Conservation (phyloP, 1,140 invertebrate genomes). For the Penaeus chinensis region DNA sequence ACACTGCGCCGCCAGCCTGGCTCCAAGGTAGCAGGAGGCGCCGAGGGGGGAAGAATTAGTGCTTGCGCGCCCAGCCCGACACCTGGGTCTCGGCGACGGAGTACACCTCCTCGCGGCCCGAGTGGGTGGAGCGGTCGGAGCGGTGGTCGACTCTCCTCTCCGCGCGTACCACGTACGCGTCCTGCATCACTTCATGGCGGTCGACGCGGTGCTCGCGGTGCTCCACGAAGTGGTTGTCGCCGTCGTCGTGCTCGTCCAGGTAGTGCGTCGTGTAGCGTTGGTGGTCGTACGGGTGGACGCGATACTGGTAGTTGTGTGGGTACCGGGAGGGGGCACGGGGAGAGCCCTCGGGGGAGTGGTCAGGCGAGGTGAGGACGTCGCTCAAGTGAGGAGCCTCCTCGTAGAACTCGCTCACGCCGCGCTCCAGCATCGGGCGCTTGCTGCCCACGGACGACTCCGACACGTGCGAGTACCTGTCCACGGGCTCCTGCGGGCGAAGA, state of each 20-base stretch:
- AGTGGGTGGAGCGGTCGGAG: slow-evolving; percentile 47
- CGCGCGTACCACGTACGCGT: slow-evolving; percentile 25
- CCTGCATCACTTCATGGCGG: slow-evolving; percentile 6
- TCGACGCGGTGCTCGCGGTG: slow-evolving; percentile 9
- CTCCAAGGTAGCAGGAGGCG: neutral
- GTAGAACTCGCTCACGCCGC: slow-evolving; percentile 53
- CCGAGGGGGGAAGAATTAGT: slow-evolving; percentile 33
- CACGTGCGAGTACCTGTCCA: slow-evolving; percentile 55
- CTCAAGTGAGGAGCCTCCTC: slow-evolving; percentile 60
- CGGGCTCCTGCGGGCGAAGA: slow-evolving; percentile 48
- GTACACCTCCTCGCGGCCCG: slow-evolving; percentile 54
- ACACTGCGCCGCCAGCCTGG: neutral
- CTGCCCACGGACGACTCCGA: slow-evolving; percentile 54
- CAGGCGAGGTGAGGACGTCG: slow-evolving; percentile 60
- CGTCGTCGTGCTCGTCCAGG: slow-evolving; percentile 27
- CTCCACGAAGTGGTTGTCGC: neutral
- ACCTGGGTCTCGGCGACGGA: slow-evolving; percentile 54
- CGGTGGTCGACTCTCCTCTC: slow-evolving; percentile 39
- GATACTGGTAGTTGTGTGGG: slow-evolving; percentile 33
- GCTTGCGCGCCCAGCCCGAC: slow-evolving; percentile 39
- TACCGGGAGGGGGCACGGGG: slow-evolving; percentile 27
- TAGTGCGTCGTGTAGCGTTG: no score
- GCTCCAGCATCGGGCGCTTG: slow-evolving; percentile 47
- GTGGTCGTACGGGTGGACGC: neutral
- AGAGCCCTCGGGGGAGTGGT: slow-evolving; percentile 36